Conservation (phyloP, 2,888 invertebrate species). For the Hydropsyche betteni region DNA sequence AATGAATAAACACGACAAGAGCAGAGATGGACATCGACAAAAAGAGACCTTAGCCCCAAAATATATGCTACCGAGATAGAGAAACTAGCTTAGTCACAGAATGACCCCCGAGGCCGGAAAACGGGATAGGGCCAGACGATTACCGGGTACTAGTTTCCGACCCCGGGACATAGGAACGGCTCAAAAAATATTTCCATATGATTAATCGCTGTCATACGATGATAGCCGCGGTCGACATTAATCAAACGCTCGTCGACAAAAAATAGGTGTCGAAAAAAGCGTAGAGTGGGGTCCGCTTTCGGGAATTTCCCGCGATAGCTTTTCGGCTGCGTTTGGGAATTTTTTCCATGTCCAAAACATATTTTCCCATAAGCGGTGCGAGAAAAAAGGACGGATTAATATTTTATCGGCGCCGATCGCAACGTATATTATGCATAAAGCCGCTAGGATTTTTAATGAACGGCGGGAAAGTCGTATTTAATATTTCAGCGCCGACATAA, state of each 20-base stretch:
- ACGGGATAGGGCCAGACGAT: too few species aligned
- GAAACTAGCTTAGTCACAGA: too few species aligned
- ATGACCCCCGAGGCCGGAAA: too few species aligned
- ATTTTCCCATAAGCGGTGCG: conserved; percentile 21
- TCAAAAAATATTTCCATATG: conserved; percentile 32
- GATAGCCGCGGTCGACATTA: conserved; percentile 30
- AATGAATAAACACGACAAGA: too few species aligned
- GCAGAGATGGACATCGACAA: too few species aligned
- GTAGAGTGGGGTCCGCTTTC: not conserved
- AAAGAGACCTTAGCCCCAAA: too few species aligned
- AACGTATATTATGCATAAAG: not conserved
- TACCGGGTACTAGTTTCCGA: too few species aligned
- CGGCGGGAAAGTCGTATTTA: conserved; percentile 19
- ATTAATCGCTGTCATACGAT: conserved; percentile 26
- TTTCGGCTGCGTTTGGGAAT: not conserved
- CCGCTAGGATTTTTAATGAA: conserved; percentile 21
- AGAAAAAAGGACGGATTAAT: conserved; percentile 1
- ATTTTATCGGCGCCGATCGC: conserved; percentile 20
- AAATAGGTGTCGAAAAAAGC: conserved; percentile 1
- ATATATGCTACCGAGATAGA: too few species aligned
- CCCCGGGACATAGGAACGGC: not conserved
- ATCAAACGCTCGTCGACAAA: conserved; percentile 22
- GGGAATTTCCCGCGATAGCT: not conserved
- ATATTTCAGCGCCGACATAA: conserved; percentile 11
- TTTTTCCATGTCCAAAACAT: conserved; percentile 27